A percentile compares a stretch with the other conserved stretches of the same genome.
phyloP scores from a whole-genome alignment of 2,888 invertebrate species.

The Pterostichus niger region DNA sequence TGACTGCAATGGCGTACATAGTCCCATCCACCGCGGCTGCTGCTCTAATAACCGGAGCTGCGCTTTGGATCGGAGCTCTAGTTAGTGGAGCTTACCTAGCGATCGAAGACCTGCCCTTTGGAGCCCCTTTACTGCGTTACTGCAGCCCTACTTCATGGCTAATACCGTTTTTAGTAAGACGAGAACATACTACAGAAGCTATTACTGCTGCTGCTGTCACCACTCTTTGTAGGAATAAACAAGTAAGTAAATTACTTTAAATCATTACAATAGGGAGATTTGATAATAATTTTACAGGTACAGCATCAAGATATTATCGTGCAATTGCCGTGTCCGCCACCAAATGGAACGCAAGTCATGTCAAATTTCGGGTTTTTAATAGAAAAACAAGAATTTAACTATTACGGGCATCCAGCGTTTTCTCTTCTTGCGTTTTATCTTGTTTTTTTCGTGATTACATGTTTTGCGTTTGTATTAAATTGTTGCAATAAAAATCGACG shows the following conservation, averaged over 20 bases:
- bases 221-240: conserved; percentile 85
- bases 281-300: conserved; percentile 79
- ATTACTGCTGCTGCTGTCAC: conserved; percentile 80
- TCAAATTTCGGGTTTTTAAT: conserved; percentile 78
- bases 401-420: conserved; percentile 80
- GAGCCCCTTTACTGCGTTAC: conserved; percentile 84
- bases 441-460: conserved; percentile 81
- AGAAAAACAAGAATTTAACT: conserved; percentile 78
- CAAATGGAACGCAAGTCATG: conserved; percentile 87
- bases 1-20: conserved; percentile 84
- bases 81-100: conserved; percentile 86
- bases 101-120: conserved; percentile 82
- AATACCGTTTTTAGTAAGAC: conserved; percentile 82
- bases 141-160: conserved; percentile 88
- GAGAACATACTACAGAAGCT: conserved; percentile 84
- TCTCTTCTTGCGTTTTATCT: conserved; percentile 82
- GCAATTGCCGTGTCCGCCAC: conserved; percentile 88
- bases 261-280: neutral
- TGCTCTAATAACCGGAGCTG: conserved; percentile 81
- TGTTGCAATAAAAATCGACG: conserved; percentile 78
- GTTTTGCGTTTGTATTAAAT: conserved; percentile 82
- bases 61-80: conserved; percentile 81
- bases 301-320: conserved; percentile 93
- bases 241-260: conserved; percentile 77
- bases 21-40: conserved; percentile 84